Conservation (phyloP, 2,797 vertebrate genomes). For the Otolemur crassicaudatus region DNA sequence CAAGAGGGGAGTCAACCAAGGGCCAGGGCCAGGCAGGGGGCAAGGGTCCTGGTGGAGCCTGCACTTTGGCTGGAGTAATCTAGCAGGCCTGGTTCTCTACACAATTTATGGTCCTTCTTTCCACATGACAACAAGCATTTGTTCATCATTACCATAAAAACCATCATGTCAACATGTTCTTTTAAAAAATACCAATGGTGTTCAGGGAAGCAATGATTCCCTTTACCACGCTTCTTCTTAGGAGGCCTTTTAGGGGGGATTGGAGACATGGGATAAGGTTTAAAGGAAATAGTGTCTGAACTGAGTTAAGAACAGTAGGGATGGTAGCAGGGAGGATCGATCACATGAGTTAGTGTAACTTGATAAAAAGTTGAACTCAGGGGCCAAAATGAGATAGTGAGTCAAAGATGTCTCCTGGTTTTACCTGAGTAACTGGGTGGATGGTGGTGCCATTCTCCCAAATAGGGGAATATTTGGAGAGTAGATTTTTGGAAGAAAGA, state of each 20-base stretch:
- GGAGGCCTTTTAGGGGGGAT: neutral
- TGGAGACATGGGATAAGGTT: neutral
- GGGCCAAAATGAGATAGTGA: neutral
- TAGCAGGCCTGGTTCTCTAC: neutral
- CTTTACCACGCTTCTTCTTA: neutral
- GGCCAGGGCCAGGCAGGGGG: neutral
- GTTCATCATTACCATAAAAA: slow-evolving; percentile 9
- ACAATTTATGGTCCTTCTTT: neutral
- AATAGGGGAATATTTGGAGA: neutral
- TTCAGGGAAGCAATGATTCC: neutral
- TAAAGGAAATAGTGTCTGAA: neutral
- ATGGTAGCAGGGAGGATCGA: neutral
- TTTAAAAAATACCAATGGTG: neutral
- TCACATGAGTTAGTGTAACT: neutral
- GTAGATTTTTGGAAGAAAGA: neutral
- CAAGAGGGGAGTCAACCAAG: neutral
- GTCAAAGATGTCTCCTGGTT: neutral
- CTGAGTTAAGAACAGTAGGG: neutral
- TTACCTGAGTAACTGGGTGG: neutral
- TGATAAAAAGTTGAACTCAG: neutral
- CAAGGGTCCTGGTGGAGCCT: neutral
- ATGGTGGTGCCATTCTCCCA: neutral
- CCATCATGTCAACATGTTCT: neutral
- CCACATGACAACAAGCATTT: neutral
- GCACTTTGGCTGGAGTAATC: neutral